A percentile compares a stretch with the other conserved stretches of the same genome.
Evolutionary conservation across 2,797 vertebrate species (phyloP).

Genomic region (Danio aesculapii): DNA sequence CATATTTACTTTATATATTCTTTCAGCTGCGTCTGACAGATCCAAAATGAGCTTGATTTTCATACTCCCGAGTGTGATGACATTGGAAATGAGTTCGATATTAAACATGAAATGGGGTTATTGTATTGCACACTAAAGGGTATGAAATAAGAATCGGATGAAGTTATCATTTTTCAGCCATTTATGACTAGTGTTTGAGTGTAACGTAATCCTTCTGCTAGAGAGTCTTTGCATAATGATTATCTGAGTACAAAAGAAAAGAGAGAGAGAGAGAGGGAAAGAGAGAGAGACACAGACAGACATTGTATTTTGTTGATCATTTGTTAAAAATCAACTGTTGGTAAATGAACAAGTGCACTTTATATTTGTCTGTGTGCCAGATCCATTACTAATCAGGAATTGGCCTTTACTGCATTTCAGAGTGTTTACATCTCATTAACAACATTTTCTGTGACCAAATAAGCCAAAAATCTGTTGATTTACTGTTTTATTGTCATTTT

Average conservation of each 20-base stretch:
- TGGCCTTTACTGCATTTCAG: too few species aligned
- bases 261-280: not conserved
- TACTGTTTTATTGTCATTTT: not conserved
- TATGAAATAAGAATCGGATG: constrained; percentile 3
- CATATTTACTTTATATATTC: too few species aligned
- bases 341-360: not conserved
- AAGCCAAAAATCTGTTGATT: not conserved
- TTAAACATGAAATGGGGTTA: not conserved
- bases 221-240: not conserved
- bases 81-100: not conserved
- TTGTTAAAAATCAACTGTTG: not conserved
- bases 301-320: not conserved
- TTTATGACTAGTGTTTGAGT: constrained; percentile 1
- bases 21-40: constrained; percentile 15
- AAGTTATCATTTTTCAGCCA: constrained; percentile 1
- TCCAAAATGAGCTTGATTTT: not conserved
- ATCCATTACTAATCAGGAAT: not conserved
- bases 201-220: not conserved
- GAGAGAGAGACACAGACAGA: not conserved
- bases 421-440: not conserved
- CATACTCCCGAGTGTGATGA: not conserved
- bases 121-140: not conserved
- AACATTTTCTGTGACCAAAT: not conserved
- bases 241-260: not conserved
- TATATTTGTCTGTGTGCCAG: not conserved